phyloP scores from a whole-genome alignment of 2,113 vertebrate species.

The Calidris pugnax region DNA sequence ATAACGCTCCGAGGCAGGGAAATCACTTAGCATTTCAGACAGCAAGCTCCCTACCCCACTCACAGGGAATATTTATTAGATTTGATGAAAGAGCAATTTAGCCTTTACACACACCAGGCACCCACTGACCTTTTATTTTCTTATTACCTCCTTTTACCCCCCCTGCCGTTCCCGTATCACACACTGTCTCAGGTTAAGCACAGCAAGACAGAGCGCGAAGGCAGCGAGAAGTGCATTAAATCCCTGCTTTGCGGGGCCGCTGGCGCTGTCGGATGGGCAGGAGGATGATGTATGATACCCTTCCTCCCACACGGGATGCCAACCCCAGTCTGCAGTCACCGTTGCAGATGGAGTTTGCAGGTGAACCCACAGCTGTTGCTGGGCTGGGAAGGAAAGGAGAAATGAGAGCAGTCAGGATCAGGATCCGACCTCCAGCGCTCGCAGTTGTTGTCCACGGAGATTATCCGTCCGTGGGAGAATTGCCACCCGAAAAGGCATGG shows the following conservation, averaged over 20 bases:
- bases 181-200: background rate
- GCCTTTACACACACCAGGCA: background rate
- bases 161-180: background rate
- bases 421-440: background rate
- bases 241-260: background rate
- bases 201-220: background rate
- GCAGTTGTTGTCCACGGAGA: background rate
- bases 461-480: background rate
- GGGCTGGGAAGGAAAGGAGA: background rate
- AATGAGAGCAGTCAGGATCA: background rate
- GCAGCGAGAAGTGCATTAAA: background rate
- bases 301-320: background rate
- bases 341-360: background rate
- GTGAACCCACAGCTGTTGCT: background rate
- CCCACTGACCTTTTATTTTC: constrained; percentile 25
- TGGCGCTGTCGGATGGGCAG: background rate
- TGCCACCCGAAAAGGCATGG: background rate
- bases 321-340: background rate
- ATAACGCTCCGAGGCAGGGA: background rate
- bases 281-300: background rate
- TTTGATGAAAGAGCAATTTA: constrained; percentile 18
- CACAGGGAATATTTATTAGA: background rate
- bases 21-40: background rate
- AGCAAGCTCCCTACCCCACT: background rate
- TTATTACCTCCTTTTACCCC: background rate